Percentiles rank a stretch among this genome's conserved stretches.
These are phyloP conservation scores for Castor canadensis DNA, from an alignment of 2,113 vertebrate genomes.

Conservation along the genomic window DNA sequence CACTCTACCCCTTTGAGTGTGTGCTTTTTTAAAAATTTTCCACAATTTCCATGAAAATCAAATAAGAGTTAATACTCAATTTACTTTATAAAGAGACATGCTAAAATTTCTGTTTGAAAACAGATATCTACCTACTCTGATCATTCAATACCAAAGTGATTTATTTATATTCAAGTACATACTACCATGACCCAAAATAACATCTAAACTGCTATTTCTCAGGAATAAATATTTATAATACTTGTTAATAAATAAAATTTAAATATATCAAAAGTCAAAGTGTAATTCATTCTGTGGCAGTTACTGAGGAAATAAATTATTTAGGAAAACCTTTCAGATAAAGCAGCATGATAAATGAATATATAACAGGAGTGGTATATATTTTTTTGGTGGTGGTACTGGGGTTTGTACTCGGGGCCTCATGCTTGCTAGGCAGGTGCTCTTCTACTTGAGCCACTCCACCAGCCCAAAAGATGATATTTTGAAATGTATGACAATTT, in stretches of 20 bases:
- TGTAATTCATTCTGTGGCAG: background rate
- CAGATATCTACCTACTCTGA: background rate
- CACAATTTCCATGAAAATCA: background rate
- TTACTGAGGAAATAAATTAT: background rate
- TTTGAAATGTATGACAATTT: background rate
- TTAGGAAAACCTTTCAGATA: background rate
- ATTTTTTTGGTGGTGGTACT: too few species aligned
- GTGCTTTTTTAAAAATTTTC: background rate
- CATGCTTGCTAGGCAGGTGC: too few species aligned
- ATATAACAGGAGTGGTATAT: background rate
- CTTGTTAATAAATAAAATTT: background rate
- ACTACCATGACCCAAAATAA: background rate
- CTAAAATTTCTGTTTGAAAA: background rate
- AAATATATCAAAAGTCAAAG: background rate
- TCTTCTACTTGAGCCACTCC: too few species aligned
- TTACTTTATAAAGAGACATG: background rate
- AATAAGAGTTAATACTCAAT: background rate
- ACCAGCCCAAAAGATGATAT: too few species aligned
- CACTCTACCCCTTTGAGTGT: background rate
- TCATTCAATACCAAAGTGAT: background rate
- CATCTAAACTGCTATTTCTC: background rate
- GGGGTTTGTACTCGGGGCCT: too few species aligned
- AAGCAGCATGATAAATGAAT: background rate
- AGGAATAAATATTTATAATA: background rate
- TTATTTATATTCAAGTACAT: background rate